Evolutionary conservation across 1,140 invertebrate species (phyloP).

Genomic region (Lordiphosa clarofinis): DNA sequence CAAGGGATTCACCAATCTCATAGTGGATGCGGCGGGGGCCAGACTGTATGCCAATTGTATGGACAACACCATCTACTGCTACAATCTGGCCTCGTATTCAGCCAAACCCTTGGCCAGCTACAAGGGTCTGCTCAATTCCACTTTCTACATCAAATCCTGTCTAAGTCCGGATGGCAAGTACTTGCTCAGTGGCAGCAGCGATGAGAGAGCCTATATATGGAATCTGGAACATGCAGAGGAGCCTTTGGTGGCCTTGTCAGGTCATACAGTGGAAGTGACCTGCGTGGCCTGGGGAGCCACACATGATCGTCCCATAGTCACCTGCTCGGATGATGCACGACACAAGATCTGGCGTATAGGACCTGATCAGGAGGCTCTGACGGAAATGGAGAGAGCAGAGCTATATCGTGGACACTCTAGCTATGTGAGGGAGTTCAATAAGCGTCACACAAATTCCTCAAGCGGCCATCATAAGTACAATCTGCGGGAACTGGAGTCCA

Average conservation of each 20-base stretch:
- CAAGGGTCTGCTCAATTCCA: constrained; percentile 86
- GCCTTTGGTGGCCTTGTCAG: constrained; percentile 85
- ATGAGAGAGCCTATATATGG: constrained; percentile 92
- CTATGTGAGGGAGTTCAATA: constrained; percentile 67
- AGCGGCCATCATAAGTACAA: constrained; percentile 65
- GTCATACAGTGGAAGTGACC: constrained; percentile 91
- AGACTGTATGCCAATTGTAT: constrained; percentile 92
- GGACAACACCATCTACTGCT: constrained; percentile 92
- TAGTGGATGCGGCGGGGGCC: constrained; percentile 85
- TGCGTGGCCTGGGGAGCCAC: constrained; percentile 88
- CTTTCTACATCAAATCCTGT: constrained; percentile 91
- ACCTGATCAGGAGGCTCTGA: constrained; percentile 79
- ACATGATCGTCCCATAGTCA: constrained; percentile 84
- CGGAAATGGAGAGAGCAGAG: constrained; percentile 79
- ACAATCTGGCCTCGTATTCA: constrained; percentile 87
- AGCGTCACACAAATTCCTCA: constrained; percentile 3
- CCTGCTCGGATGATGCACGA: constrained; percentile 89
- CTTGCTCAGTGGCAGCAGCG: constrained; percentile 90
- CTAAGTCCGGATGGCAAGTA: constrained; percentile 89
- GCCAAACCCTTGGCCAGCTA: constrained; percentile 83
- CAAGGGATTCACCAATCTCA: constrained; percentile 89
- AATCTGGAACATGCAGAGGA: constrained; percentile 83
- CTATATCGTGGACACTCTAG: constrained; percentile 82
- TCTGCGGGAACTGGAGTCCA: constrained; percentile 80
- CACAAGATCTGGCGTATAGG: constrained; percentile 88